phyloP scores from a whole-genome alignment of 2,113 vertebrate genomes.

The Sminthopsis crassicaudata region DNA sequence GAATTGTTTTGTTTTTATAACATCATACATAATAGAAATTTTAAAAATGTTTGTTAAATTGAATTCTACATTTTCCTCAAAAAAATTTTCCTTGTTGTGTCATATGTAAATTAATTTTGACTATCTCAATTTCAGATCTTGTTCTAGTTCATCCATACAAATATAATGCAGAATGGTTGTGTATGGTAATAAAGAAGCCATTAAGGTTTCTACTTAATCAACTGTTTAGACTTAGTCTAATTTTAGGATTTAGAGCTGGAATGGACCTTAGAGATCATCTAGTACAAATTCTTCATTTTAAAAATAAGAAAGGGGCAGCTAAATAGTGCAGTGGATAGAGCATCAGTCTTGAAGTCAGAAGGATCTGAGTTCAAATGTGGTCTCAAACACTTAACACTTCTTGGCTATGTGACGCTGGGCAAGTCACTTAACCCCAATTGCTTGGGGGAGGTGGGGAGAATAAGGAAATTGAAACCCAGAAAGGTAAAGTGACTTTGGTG shows the following conservation, averaged over 20 bases:
- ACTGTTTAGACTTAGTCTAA: slow-evolving; percentile 18
- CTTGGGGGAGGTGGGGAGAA: too few relatives aligned
- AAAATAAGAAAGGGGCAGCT: neutral
- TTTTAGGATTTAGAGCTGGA: neutral
- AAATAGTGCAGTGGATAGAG: too few relatives aligned
- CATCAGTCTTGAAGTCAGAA: too few relatives aligned
- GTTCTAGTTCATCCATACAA: slow-evolving; percentile 1
- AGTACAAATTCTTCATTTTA: neutral
- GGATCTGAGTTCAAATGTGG: too few relatives aligned
- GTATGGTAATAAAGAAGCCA: slow-evolving; percentile 10
- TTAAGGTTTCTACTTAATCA: neutral
- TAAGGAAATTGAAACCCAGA: neutral
- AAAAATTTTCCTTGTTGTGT: neutral
- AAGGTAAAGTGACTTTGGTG: neutral
- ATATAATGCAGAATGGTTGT: slow-evolving; percentile 6
- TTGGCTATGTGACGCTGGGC: too few relatives aligned
- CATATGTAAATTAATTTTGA: slow-evolving; percentile 11
- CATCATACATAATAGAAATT: neutral
- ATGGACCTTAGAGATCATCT: neutral
- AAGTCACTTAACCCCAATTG: too few relatives aligned
- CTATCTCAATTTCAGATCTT: slow-evolving; percentile 26
- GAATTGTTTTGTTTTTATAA: neutral
- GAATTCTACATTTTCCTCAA: neutral
- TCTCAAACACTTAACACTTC: too few relatives aligned
- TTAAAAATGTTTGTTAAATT: neutral